A percentile compares a stretch with the other conserved stretches of the same genome.
Conservation (phyloP, 2,888 invertebrate genomes). For the Callosobruchus maculatus region DNA sequence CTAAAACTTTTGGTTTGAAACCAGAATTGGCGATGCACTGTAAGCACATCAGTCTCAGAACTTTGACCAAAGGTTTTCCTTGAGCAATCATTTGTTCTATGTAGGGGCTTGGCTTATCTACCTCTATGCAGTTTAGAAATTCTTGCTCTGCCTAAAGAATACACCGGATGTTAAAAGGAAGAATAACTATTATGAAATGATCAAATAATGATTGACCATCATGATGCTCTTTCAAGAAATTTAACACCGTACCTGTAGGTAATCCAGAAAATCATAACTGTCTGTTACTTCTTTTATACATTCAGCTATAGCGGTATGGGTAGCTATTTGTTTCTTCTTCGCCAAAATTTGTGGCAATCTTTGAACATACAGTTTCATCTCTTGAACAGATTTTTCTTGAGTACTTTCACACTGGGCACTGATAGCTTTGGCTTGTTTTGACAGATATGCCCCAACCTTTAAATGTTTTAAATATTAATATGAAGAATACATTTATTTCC, state of each 20-base stretch:
- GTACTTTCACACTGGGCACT: constrained; percentile 82
- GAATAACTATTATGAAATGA: not conserved
- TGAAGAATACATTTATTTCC: too few species aligned
- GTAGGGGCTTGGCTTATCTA: constrained; percentile 81
- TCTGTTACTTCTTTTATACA: constrained; percentile 80
- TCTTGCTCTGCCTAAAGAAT: constrained; percentile 73
- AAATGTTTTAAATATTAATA: too few species aligned
- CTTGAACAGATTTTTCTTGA: constrained; percentile 88
- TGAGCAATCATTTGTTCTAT: constrained; percentile 92
- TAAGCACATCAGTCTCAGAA: constrained; percentile 85
- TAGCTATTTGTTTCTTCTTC: constrained; percentile 79
- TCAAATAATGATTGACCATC: not conserved
- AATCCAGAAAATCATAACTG: constrained; percentile 45
- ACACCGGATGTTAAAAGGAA: constrained; percentile 1
- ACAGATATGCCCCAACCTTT: constrained; percentile 76
- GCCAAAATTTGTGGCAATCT: constrained; percentile 83
- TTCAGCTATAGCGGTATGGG: constrained; percentile 91
- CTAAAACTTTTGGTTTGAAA: constrained; percentile 81
- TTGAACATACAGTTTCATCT: constrained; percentile 91
- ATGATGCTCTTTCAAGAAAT: not conserved
- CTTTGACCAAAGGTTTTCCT: constrained; percentile 74
- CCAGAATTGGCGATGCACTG: constrained; percentile 93
- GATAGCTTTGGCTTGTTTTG: constrained; percentile 82
- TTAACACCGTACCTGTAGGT: constrained; percentile 35
- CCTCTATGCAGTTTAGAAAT: constrained; percentile 85